Evolutionary conservation across 2,113 vertebrate genomes (phyloP).

Genomic region (Mastomys natalensis): DNA sequence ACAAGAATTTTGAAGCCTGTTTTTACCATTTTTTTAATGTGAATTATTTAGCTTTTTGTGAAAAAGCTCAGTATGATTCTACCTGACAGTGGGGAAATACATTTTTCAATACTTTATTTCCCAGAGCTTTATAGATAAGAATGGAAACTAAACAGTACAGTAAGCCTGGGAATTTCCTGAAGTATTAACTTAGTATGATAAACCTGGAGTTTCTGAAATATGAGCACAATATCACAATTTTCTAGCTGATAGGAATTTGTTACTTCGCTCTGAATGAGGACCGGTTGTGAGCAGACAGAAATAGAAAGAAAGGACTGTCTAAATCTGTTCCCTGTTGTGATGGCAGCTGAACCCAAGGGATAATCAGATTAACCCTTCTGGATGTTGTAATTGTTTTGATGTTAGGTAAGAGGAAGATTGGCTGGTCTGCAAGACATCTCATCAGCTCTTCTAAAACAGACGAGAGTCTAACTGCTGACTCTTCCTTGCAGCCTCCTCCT

Average conservation of each 20-base stretch:
- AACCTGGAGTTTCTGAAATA: slow-evolving; percentile 39
- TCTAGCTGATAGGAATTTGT: background rate
- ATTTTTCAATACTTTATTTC: slow-evolving; percentile 1
- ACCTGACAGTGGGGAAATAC: background rate
- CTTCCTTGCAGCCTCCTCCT: background rate
- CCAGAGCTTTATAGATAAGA: slow-evolving; percentile 40
- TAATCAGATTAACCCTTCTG: background rate
- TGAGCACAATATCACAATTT: slow-evolving; percentile 21
- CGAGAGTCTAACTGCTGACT: background rate
- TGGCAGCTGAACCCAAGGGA: background rate
- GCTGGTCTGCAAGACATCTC: background rate
- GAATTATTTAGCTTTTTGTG: slow-evolving; percentile 1
- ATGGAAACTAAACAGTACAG: background rate
- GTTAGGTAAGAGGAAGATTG: background rate
- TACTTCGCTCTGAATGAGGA: background rate
- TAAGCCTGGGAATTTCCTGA: slow-evolving; percentile 14
- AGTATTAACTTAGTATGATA: background rate
- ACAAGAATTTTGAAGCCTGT: background rate
- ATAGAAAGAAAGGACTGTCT: background rate
- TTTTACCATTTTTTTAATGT: background rate
- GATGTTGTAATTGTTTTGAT: background rate
- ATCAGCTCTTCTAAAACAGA: background rate
- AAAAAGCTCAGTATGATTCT: background rate
- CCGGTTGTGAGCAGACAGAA: background rate
- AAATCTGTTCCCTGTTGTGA: background rate